Evolutionary conservation across 1,140 invertebrate genomes (phyloP).

Genomic region (Pogonomyrmex californicus): DNA sequence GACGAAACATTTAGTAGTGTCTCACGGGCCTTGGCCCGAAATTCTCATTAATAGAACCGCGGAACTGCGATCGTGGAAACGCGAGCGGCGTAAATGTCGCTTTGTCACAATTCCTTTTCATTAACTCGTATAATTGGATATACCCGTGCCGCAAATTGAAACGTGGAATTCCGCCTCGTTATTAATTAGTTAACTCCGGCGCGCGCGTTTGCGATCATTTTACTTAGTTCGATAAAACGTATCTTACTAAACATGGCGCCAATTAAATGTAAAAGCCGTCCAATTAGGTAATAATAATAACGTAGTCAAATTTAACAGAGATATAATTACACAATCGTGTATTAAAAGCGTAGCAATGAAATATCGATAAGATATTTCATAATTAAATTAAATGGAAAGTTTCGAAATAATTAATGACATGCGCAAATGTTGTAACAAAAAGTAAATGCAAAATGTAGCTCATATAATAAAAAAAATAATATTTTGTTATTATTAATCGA

Average conservation of each 20-base stretch:
- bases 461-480: background rate
- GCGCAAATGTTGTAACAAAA: background rate
- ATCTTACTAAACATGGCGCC: background rate
- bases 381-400: background rate
- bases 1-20: conserved; percentile 39
- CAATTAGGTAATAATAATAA: background rate
- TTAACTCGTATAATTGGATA: conserved; percentile 40
- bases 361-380: background rate
- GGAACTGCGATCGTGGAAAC: conserved; percentile 44
- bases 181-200: conserved; percentile 13
- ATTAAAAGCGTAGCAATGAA: background rate
- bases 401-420: background rate
- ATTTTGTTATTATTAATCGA: background rate
- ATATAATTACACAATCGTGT: background rate
- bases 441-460: background rate
- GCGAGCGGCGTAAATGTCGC: conserved; percentile 24
- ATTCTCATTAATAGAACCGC: conserved; percentile 44
- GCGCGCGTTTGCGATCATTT: background rate
- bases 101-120: conserved; percentile 53
- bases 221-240: background rate
- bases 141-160: conserved; percentile 26
- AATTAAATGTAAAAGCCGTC: background rate
- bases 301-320: background rate
- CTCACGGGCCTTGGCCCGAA: conserved; percentile 49
- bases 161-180: background rate